These are phyloP conservation scores for Scortum barcoo DNA, from an alignment of 2,113 vertebrate species.

Conservation along the genomic window DNA sequence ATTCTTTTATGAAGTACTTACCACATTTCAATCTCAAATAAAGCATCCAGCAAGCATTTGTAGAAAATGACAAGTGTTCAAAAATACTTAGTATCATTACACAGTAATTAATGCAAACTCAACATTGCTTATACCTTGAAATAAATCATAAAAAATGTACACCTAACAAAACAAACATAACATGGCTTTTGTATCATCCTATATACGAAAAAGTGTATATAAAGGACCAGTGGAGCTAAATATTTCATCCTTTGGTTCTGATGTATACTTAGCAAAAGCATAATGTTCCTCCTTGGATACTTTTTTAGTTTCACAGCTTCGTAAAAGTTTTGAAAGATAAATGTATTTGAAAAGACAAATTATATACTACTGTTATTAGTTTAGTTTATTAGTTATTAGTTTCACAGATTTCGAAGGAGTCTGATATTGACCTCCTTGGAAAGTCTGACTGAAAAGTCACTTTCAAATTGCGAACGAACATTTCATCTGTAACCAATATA, in stretches of 20 bases:
- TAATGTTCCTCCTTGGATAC: background rate
- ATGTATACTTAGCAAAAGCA: background rate
- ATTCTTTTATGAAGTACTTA: background rate
- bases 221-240: background rate
- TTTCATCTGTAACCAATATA: background rate
- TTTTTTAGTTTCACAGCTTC: background rate
- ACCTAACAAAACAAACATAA: background rate
- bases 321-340: background rate
- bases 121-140: background rate
- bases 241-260: background rate
- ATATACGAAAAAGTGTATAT: background rate
- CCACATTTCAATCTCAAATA: background rate
- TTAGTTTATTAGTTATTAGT: too few species aligned
- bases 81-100: background rate
- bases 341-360: background rate
- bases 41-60: background rate
- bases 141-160: background rate
- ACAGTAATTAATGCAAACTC: background rate
- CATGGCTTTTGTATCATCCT: background rate
- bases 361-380: background rate
- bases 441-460: slow-evolving; percentile 8
- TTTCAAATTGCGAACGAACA: background rate
- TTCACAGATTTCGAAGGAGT: background rate
- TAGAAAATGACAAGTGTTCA: background rate
- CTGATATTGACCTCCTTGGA: background rate